Evolutionary conservation across 2,113 vertebrate genomes (phyloP).

Genomic region (Elanus axillaris): DNA sequence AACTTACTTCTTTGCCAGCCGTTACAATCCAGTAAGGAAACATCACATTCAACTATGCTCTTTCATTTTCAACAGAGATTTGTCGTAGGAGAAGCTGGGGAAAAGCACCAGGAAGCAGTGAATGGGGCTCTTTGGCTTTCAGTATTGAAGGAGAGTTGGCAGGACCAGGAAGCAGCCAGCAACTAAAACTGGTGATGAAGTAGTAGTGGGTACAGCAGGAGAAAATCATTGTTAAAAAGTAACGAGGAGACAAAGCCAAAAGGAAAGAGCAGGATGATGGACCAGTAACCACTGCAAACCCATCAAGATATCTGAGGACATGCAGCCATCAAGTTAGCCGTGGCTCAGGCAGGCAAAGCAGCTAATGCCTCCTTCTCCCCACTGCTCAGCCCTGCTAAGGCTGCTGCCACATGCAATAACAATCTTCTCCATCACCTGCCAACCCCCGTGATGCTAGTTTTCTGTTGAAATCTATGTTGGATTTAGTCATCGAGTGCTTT

Average conservation of each 20-base stretch:
- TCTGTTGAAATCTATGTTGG: not conserved
- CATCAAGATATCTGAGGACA: not conserved
- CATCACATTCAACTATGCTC: not conserved
- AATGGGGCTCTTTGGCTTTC: not conserved
- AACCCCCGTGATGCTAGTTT: not conserved
- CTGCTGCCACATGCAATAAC: not conserved
- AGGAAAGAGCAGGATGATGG: not conserved
- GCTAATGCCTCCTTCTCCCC: not conserved
- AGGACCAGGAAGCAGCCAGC: not conserved
- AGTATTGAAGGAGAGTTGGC: fast-evolving
- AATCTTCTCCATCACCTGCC: not conserved
- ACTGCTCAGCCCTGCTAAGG: not conserved
- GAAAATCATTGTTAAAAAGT: not conserved
- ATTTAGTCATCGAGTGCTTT: fast-evolving
- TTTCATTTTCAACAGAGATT: not conserved
- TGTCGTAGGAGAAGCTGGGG: not conserved
- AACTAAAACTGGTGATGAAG: not conserved
- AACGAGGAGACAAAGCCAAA: not conserved
- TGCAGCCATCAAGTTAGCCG: not conserved
- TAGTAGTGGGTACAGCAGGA: not conserved
- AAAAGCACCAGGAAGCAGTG: not conserved
- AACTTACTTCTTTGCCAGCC: not conserved
- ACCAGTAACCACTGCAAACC: not conserved
- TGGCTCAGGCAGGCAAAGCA: not conserved
- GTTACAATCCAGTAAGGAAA: not conserved